These are phyloP conservation scores for Hydrotaea cyrtoneurina DNA, from an alignment of 2,888 invertebrate species.

Conservation along the genomic window DNA sequence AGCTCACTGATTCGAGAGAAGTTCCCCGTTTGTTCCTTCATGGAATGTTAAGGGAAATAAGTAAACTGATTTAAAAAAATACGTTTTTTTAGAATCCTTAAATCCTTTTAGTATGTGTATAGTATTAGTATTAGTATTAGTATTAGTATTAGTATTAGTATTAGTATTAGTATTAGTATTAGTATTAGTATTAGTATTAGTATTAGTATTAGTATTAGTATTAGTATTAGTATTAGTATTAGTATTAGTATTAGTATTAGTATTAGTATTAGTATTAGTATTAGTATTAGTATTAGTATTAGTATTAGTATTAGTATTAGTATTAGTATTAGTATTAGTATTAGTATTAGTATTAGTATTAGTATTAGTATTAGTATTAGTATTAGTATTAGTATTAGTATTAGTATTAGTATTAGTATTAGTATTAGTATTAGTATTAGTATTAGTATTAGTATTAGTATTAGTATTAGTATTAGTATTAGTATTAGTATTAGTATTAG, in stretches of 20 bases:
- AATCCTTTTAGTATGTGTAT: not conserved
- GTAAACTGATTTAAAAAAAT: no score
- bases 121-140: constrained; percentile 6
- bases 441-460: constrained; percentile 6
- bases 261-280: constrained; percentile 6
- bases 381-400: constrained; percentile 6
- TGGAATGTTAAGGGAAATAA: no score
- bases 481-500: constrained; percentile 6
- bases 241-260: constrained; percentile 6
- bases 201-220: constrained; percentile 6
- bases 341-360: constrained; percentile 2
- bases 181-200: constrained; percentile 6
- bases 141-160: constrained; percentile 6
- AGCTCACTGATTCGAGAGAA: no score
- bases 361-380: constrained; percentile 6
- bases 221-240: constrained; percentile 2
- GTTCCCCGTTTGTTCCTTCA: no score
- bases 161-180: constrained; percentile 2
- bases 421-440: constrained; percentile 6
- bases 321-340: constrained; percentile 6
- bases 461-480: constrained; percentile 2
- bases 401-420: constrained; percentile 2
- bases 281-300: constrained; percentile 2
- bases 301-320: constrained; percentile 6
- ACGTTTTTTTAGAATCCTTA: no score